Conservation (phyloP, 30 jellyfish, hydroid and myxozoan genomes). For the Hydractinia symbiolongicarpus region DNA sequence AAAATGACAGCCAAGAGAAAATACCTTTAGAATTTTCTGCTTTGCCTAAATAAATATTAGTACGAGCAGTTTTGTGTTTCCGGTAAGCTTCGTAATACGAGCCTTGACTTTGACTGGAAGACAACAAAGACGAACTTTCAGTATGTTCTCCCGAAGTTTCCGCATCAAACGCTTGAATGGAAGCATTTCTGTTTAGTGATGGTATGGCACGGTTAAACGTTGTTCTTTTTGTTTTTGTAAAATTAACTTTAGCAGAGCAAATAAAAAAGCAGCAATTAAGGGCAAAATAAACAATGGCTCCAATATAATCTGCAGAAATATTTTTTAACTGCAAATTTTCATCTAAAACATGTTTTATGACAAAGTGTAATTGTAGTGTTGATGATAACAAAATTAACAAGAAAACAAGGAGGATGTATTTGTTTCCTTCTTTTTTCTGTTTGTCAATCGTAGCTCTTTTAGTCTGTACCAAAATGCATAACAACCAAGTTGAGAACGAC, state of each 20-base stretch:
- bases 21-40: constrained; percentile 52
- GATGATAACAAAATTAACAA: constrained; percentile 39
- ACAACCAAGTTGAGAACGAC: constrained; percentile 63
- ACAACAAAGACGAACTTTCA: constrained; percentile 2
- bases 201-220: constrained; percentile 5
- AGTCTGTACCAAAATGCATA: constrained; percentile 47
- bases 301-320: background rate
- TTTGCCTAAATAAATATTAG: constrained; percentile 67
- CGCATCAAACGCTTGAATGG: background rate
- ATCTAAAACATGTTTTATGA: background rate
- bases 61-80: constrained; percentile 5
- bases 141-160: background rate
- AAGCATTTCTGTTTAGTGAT: background rate
- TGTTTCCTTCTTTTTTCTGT: background rate
- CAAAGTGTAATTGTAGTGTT: constrained; percentile 36
- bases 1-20: constrained; percentile 53
- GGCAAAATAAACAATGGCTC: background rate
- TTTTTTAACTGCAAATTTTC: background rate
- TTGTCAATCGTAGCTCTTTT: constrained; percentile 4
- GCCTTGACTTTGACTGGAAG: constrained; percentile 25
- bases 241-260: background rate
- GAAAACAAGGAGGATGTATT: constrained; percentile 10
- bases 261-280: constrained; percentile 3
- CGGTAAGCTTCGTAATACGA: constrained; percentile 43
- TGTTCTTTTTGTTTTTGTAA: background rate